Evolutionary conservation across 2,113 vertebrate genomes (phyloP), one percentile per base, ranked within the genome.

Genomic region (Microcebus jonahi): DNA sequence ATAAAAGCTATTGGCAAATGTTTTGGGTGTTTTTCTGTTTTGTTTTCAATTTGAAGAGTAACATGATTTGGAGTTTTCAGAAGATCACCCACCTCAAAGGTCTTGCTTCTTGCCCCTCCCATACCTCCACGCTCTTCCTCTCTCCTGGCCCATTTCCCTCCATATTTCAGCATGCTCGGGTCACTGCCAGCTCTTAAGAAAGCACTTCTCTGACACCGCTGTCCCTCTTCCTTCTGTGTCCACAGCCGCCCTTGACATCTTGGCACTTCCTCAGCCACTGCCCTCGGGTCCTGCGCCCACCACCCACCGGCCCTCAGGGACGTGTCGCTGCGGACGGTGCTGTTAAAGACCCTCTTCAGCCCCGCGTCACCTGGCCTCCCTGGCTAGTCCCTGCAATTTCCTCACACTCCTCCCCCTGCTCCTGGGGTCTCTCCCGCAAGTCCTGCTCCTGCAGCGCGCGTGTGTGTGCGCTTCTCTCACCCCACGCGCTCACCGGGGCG

Each of bases 281-380:
- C 17, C 63, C 67, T 9, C 1, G 5, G 67, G 29, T 31, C 42
- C 25, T 7, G 1, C 2, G 10, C 3, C n/a, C 12, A 6, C 15
- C 21, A 17, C 25, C 34, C 25, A 4, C 57, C 27, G 25, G 34
- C 10, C 50, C 18, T 55, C 10, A 10, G 29, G 57, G 25, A 65
- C 27, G 31, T 48, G 31, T 48, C 20, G 1, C 67, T n/a, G 5
- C 5, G 42, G n/a, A 31, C 27, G 67, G 13, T 31, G 55, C 23
- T 31, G 29, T 12, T 11, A 59, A 29, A 11, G 23, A 17, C 31
- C 31, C 83, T 10, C 29, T 42, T 45, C 73, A 80, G 21, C 53
- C 39, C 12, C 5, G 1, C 31, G 20, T 18, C 29, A 13, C 75
- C 53, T 12, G 53, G 17, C 45, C 25, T 25, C 53, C 39, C 8